A percentile compares a stretch with the other conserved stretches of the same genome.
phyloP scores from a whole-genome alignment of 2,888 invertebrate genomes.

The Papilio elwesi region DNA sequence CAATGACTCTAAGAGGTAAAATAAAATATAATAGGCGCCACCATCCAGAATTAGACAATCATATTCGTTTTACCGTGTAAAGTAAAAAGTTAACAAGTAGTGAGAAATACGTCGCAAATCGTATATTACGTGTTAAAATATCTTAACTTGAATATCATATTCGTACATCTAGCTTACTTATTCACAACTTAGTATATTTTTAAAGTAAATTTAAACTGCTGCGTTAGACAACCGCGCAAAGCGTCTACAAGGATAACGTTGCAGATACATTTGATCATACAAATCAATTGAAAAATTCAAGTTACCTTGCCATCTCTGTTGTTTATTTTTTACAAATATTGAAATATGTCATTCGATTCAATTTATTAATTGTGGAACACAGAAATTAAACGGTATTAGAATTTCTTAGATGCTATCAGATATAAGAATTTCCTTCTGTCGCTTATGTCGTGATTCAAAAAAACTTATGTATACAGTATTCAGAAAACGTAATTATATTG shows the following conservation, averaged over 20 bases:
- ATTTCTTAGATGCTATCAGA: neutral
- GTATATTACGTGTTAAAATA: neutral
- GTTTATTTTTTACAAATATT: neutral
- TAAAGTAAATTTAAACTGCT: slow-evolving; percentile 20
- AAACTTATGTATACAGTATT: neutral
- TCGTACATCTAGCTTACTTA: slow-evolving; percentile 6
- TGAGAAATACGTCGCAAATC: neutral
- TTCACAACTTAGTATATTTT: slow-evolving; percentile 15
- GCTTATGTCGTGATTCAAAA: neutral
- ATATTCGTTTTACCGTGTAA: no score
- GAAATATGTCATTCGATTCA: neutral
- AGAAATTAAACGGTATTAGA: neutral
- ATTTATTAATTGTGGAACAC: no score
- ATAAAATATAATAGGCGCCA: no score
- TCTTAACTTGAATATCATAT: neutral
- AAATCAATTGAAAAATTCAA: neutral
- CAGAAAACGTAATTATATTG: slow-evolving; percentile 15
- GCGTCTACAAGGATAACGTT: slow-evolving; percentile 22
- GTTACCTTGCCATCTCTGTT: no score
- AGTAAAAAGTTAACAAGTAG: neutral
- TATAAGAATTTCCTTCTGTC: neutral
- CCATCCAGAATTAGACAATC: no score
- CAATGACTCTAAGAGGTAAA: no score
- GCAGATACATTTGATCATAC: neutral
- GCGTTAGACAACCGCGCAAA: slow-evolving; percentile 25